Evolutionary conservation across 2,797 vertebrate genomes (phyloP).

Genomic region (Discoglossus pictus): DNA sequence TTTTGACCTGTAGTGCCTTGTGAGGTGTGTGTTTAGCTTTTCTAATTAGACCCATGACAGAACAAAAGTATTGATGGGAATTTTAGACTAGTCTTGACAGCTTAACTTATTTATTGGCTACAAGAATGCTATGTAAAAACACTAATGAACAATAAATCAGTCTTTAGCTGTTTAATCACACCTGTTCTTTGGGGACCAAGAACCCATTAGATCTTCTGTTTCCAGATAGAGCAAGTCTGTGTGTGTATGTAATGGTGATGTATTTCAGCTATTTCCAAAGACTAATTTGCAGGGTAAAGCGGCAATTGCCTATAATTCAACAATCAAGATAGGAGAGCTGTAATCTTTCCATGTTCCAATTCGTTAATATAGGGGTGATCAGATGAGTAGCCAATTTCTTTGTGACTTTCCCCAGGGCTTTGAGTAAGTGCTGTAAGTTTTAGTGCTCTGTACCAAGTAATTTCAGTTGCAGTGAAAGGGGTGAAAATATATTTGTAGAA

Average conservation of each 20-base stretch:
- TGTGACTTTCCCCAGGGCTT: slow-evolving; percentile 24
- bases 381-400: slow-evolving; percentile 27
- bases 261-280: slow-evolving; percentile 40
- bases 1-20: slow-evolving; percentile 68
- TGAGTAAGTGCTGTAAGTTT: neutral
- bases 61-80: slow-evolving; percentile 78
- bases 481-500: no score
- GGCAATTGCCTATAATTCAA: slow-evolving; percentile 41
- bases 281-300: slow-evolving; percentile 43
- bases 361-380: slow-evolving; percentile 3
- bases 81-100: slow-evolving; percentile 75
- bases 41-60: slow-evolving; percentile 81
- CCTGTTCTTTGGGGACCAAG: slow-evolving; percentile 75
- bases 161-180: slow-evolving; percentile 68
- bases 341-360: slow-evolving; percentile 35
- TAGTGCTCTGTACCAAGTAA: slow-evolving; percentile 15
- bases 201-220: slow-evolving; percentile 70
- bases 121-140: slow-evolving; percentile 75
- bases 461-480: no score
- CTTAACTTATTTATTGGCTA: slow-evolving; percentile 76
- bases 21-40: slow-evolving; percentile 71
- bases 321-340: neutral
- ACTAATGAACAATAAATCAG: slow-evolving; percentile 84
- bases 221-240: slow-evolving; percentile 49
- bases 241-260: slow-evolving; percentile 50